phyloP scores from a whole-genome alignment of 1,140 invertebrate genomes.

The Hypothenemus hampei region DNA sequence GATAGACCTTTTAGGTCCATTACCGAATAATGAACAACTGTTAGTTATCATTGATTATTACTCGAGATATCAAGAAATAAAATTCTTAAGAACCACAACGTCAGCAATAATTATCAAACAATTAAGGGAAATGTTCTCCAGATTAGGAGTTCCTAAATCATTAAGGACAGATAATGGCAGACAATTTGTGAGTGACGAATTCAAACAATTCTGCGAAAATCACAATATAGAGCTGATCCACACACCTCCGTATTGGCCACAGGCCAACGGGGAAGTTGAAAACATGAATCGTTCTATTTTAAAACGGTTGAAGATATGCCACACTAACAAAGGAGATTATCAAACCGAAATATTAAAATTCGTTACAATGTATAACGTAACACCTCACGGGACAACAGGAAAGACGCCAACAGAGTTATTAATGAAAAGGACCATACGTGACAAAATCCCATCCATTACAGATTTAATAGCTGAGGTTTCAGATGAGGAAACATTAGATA shows the following conservation, averaged over 20 bases:
- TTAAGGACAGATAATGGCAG: constrained; percentile 27
- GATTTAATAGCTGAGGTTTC: constrained; percentile 8
- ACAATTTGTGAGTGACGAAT: constrained; percentile 24
- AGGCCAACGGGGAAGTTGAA: constrained; percentile 37
- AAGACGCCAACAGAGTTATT: constrained; percentile 41
- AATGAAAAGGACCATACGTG: constrained; percentile 25
- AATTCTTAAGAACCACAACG: constrained; percentile 8
- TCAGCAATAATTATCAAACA: background rate
- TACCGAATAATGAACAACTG: constrained; percentile 37
- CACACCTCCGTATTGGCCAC: constrained; percentile 29
- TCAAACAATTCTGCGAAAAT: constrained; percentile 7
- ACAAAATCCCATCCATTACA: constrained; percentile 24
- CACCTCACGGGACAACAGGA: constrained; percentile 40
- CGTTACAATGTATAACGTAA: constrained; percentile 41
- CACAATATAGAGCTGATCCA: background rate
- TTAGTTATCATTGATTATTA: constrained; percentile 30
- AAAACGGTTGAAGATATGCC: constrained; percentile 38
- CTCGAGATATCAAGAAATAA: constrained; percentile 21
- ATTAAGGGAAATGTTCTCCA: constrained; percentile 20
- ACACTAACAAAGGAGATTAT: constrained; percentile 30
- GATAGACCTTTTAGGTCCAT: constrained; percentile 39
- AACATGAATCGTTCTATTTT: constrained; percentile 33
- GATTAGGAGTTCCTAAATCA: constrained; percentile 24
- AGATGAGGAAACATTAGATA: constrained; percentile 19
- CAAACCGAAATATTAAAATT: constrained; percentile 31